Base-by-base conservation (phyloP, 2,113 vertebrate species). In the Nestor notabilis region DNA sequence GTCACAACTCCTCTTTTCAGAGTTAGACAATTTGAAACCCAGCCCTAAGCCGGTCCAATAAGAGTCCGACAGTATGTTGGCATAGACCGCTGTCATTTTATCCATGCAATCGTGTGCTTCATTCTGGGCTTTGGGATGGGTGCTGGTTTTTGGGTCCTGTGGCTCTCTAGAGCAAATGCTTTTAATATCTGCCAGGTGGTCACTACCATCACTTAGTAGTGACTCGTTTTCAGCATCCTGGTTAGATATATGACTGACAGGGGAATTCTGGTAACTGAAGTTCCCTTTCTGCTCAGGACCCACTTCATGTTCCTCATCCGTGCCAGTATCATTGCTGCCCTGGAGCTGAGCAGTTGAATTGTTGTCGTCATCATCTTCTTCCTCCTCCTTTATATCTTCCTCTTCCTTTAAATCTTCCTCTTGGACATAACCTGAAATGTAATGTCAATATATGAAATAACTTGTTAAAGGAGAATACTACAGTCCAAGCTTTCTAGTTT, bases 41-140 rank as follows among this genome's bases (percentile, higher is more conserved):
- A 99, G 98, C 55, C 99, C 99, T 60, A 99, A 97, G 83, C 99
- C 99, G 7, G 99, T 99, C 99, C 99, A 99, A 93, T 99, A 99
- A 97, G 99, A 99, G 84, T 99, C 99, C 2, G 99, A 99, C 69
- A 99, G 97, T 93, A 99, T 99, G 98, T 99, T 99, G 98, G 99
- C 99, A 71, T 99, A 99, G 95, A 99, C 99, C 0, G 99, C 99
- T 39, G 99, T 99, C 99, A 99, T 99, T 97, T 99, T 99, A 97
- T 99, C 99, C 98, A 99, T 98, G 98, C 99, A 99, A 39, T 98
- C 97, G 28, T 99, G 98, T 55, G 98, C 97, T 87, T 99, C 99
- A 1, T 98, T 98, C 69, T 99, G 99, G 23, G 97, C 98, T 96
- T 98, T 99, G 90, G 98, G 96, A 80, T 94, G 94, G 53, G 80